Conservation (phyloP, 2,113 vertebrate genomes). For the Toxotes chatareus region DNA sequence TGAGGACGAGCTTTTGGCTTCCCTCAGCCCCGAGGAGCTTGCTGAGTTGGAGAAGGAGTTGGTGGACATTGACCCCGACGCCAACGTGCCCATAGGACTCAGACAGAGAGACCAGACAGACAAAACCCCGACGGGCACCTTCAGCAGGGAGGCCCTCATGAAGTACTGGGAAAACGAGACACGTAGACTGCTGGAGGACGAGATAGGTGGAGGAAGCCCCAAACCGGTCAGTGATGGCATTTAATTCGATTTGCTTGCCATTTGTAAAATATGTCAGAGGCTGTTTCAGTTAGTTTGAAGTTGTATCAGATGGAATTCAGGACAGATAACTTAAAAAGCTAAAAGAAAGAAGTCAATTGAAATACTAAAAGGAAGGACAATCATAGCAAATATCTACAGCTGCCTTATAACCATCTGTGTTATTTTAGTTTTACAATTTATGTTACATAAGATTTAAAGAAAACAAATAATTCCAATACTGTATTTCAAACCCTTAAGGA, state of each 20-base stretch:
- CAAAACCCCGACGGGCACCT: slow-evolving; percentile 95
- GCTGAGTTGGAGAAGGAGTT: slow-evolving; percentile 95
- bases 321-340: not conserved
- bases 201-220: slow-evolving; percentile 81
- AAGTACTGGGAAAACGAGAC: slow-evolving; percentile 99
- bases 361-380: not conserved
- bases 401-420: not conserved
- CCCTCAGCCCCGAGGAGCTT: slow-evolving; percentile 93
- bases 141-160: slow-evolving; percentile 94
- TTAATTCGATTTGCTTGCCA: slow-evolving; percentile 34
- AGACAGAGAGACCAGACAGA: slow-evolving; percentile 95
- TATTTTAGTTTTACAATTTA: not conserved
- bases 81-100: slow-evolving; percentile 91
- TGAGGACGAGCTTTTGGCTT: slow-evolving; percentile 97
- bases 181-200: slow-evolving; percentile 91
- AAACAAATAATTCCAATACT: not conserved
- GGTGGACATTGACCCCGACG: slow-evolving; percentile 93
- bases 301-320: not conserved
- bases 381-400: not conserved
- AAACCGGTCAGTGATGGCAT: slow-evolving; percentile 75
- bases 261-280: slow-evolving; percentile 25
- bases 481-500: not conserved
- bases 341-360: slow-evolving; percentile 7
- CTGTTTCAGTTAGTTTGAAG: slow-evolving; percentile 17
- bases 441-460: not conserved